Percentiles rank a stretch among this genome's conserved stretches.
Conservation (phyloP, 1,140 invertebrate genomes). For the Cydia fagiglandana region DNA sequence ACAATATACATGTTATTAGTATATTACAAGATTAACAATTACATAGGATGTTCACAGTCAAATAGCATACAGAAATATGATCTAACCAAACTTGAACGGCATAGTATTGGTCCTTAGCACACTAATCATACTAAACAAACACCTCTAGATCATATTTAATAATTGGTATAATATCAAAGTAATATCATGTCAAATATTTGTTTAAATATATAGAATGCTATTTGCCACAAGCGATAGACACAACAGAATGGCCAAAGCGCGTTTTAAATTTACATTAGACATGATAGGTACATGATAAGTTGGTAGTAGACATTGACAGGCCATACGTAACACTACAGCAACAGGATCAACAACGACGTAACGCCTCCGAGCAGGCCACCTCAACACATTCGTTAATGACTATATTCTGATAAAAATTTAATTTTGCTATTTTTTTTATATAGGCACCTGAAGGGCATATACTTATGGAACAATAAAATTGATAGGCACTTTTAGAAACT, state of each 20-base stretch:
- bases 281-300: constrained; percentile 8
- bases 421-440: constrained; percentile 5
- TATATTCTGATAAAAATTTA: constrained; percentile 4
- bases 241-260: constrained; percentile 6
- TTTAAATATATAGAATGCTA: constrained; percentile 5
- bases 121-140: constrained; percentile 45
- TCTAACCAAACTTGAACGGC: constrained; percentile 47
- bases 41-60: constrained; percentile 50
- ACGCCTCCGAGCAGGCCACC: neutral
- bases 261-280: constrained; percentile 25
- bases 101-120: constrained; percentile 56
- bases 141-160: constrained; percentile 34
- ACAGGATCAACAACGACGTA: constrained; percentile 17
- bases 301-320: neutral
- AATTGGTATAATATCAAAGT: constrained; percentile 44
- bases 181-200: constrained; percentile 43
- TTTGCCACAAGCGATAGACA: constrained; percentile 18
- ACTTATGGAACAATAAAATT: constrained; percentile 38
- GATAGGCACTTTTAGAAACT: constrained; percentile 49
- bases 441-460: constrained; percentile 39
- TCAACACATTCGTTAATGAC: constrained; percentile 1
- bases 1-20: constrained; percentile 69
- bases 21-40: constrained; percentile 66
- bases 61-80: constrained; percentile 51
- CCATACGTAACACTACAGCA: neutral